These are phyloP conservation scores for Drosophila eohydei DNA, from an alignment of 2,888 invertebrate genomes.

Conservation along the genomic window DNA sequence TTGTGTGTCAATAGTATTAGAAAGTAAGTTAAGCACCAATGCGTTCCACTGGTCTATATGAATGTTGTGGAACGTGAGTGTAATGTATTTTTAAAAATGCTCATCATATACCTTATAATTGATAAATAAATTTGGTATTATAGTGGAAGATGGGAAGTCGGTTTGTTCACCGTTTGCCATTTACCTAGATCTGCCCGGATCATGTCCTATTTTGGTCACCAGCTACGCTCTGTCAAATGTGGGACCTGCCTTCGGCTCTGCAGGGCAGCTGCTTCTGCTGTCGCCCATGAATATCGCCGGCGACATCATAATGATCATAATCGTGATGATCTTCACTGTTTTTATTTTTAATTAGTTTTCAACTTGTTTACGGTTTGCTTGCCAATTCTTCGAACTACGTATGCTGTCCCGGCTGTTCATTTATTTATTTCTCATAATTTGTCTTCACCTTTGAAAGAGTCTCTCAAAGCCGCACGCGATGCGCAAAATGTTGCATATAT, in stretches of 20 bases:
- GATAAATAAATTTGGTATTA: no score
- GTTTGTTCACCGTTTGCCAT: constrained; percentile 5
- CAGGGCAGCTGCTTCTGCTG: constrained; percentile 15
- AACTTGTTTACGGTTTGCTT: constrained; percentile 45
- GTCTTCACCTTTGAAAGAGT: constrained; percentile 2
- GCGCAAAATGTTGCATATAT: constrained; percentile 32
- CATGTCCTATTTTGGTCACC: constrained; percentile 39
- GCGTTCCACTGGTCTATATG: not conserved
- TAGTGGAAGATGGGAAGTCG: no score
- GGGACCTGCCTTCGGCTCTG: constrained; percentile 4
- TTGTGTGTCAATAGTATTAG: not conserved
- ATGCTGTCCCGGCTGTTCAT: constrained; percentile 19
- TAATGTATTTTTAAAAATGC: not conserved
- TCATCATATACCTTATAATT: no score
- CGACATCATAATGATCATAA: constrained; percentile 8
- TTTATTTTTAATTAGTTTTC: constrained; percentile 19
- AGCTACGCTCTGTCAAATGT: constrained; percentile 22
- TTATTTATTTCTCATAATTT: constrained; percentile 48
- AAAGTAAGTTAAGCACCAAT: not conserved
- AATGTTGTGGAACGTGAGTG: constrained; percentile 5
- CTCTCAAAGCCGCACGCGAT: constrained; percentile 48
- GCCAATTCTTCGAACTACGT: constrained; percentile 40
- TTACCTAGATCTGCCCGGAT: constrained; percentile 13
- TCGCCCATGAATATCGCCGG: not conserved
- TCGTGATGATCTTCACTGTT: constrained; percentile 19